Percentiles rank a stretch among this genome's conserved stretches.
These are phyloP conservation scores for Seira sanloemensis DNA, from an alignment of 2,888 invertebrate species.

Conservation along the genomic window DNA sequence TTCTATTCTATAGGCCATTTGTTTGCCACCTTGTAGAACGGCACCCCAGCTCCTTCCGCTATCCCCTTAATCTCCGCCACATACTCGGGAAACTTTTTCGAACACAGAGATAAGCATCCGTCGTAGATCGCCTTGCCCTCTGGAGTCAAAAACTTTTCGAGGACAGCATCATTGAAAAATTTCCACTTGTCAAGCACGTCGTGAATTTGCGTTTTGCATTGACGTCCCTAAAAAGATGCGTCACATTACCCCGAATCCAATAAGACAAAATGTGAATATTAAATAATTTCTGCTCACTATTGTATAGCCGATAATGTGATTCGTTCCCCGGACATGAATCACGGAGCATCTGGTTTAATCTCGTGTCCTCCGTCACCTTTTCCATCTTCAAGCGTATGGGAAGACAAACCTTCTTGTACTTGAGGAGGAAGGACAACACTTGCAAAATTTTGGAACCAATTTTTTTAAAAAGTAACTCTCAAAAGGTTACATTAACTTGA, in stretches of 20 bases:
- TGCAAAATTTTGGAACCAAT: constrained; percentile 25
- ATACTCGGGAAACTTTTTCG: constrained; percentile 86
- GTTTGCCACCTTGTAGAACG: constrained; percentile 86
- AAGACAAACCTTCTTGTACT: constrained; percentile 17
- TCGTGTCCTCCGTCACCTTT: constrained; percentile 74
- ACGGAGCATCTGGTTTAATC: constrained; percentile 85
- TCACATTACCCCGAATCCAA: constrained; percentile 10
- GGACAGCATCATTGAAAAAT: constrained; percentile 82
- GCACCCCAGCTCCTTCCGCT: constrained; percentile 88
- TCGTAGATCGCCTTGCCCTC: constrained; percentile 85
- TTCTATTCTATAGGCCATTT: neutral
- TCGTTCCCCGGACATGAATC: constrained; percentile 85
- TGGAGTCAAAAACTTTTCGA: constrained; percentile 84
- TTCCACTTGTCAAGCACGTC: constrained; percentile 80
- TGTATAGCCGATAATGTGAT: constrained; percentile 91
- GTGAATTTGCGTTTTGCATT: constrained; percentile 85
- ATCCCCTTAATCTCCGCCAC: constrained; percentile 88
- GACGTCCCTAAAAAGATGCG: constrained; percentile 82
- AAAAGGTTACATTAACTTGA: too few relatives aligned
- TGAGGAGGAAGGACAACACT: neutral
- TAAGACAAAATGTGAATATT: constrained; percentile 2
- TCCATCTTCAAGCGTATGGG: constrained; percentile 64
- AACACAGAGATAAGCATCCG: constrained; percentile 83
- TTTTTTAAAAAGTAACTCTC: too few relatives aligned
- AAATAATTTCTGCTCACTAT: constrained; percentile 81